Evolutionary conservation across 2,888 invertebrate genomes (phyloP).

Genomic region (Drosophila nr. fundita): DNA sequence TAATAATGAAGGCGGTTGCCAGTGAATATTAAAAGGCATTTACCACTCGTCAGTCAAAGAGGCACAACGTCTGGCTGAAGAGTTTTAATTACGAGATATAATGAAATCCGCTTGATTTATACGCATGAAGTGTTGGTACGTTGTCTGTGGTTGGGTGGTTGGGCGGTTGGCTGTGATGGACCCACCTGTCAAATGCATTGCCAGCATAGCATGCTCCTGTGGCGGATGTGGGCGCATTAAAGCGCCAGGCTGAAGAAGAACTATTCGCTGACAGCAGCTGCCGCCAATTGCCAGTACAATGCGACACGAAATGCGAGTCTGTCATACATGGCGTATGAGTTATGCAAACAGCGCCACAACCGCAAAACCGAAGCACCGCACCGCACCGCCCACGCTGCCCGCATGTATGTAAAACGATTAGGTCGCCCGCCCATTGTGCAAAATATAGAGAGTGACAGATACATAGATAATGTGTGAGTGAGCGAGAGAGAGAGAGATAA

Average conservation of each 20-base stretch:
- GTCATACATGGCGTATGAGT: slow-evolving; percentile 62
- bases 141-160: neutral
- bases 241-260: slow-evolving; percentile 11
- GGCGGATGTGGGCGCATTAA: slow-evolving; percentile 43
- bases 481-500: neutral
- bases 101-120: slow-evolving; percentile 66
- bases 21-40: slow-evolving; percentile 58
- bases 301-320: slow-evolving; percentile 45
- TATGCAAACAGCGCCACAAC: slow-evolving; percentile 45
- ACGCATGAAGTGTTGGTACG: slow-evolving; percentile 11
- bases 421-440: slow-evolving; percentile 8
- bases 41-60: slow-evolving; percentile 18
- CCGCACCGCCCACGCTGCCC: neutral
- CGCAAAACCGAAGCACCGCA: slow-evolving; percentile 26
- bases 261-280: slow-evolving; percentile 42
- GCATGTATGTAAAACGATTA: slow-evolving; percentile 35
- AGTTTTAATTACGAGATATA: slow-evolving; percentile 64
- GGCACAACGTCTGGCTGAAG: slow-evolving; percentile 19
- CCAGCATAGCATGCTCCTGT: slow-evolving; percentile 36
- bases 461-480: neutral
- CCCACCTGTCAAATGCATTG: slow-evolving; percentile 50
- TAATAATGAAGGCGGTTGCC: slow-evolving; percentile 42
- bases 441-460: neutral
- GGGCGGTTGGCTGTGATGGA: neutral
- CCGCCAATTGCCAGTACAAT: slow-evolving; percentile 52